Evolutionary conservation across 2,888 invertebrate genomes (phyloP).

Genomic region (Caenorhabditis angaria): DNA sequence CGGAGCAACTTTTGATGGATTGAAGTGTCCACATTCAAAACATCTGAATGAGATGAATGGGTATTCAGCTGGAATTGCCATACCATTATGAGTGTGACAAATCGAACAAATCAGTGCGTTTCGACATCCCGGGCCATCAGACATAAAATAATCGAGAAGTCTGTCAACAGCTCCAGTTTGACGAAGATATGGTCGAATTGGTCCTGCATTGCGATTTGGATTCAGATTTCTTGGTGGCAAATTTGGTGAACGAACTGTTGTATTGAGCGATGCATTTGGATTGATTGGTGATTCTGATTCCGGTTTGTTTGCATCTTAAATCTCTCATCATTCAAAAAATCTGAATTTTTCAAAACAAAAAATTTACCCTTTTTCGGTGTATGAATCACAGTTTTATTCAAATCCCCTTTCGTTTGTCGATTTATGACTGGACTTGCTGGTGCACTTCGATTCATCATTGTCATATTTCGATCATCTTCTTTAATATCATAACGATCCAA

Average conservation of each 20-base stretch:
- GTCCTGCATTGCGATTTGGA: slow-evolving; percentile 23
- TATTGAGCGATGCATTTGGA: too few relatives aligned
- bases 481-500: slow-evolving; percentile 83
- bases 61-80: slow-evolving; percentile 82
- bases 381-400: background rate
- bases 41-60: slow-evolving; percentile 83
- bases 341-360: background rate
- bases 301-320: too few relatives aligned
- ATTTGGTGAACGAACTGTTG: background rate
- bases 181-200: slow-evolving; percentile 41
- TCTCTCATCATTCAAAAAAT: background rate
- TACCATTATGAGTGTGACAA: slow-evolving; percentile 92
- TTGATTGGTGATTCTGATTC: background rate
- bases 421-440: slow-evolving; percentile 13
- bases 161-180: slow-evolving; percentile 83
- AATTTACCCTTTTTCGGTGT: background rate
- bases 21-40: slow-evolving; percentile 61
- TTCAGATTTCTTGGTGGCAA: background rate
- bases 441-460: slow-evolving; percentile 1
- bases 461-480: slow-evolving; percentile 9
- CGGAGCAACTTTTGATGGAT: slow-evolving; percentile 46
- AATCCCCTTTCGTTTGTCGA: background rate
- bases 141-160: slow-evolving; percentile 90
- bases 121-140: slow-evolving; percentile 92
- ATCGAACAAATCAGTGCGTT: slow-evolving; percentile 92